Percentiles rank a stretch among this genome's conserved stretches.
These are phyloP conservation scores for Hirtodrosophila confusa DNA, from an alignment of 2,888 invertebrate species.

Conservation along the genomic window DNA sequence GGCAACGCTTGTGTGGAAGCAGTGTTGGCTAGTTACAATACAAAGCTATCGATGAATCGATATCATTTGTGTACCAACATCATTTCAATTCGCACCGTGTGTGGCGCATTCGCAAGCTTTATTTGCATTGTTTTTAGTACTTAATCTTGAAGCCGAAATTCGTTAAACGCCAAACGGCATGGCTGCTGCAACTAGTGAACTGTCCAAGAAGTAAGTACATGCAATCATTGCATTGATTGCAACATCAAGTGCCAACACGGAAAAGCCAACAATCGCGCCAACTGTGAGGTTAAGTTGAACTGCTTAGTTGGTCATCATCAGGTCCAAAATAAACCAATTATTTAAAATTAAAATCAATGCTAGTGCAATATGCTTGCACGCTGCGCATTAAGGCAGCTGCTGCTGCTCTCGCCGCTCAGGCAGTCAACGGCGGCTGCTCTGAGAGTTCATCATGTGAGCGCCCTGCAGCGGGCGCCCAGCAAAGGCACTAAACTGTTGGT, in stretches of 20 bases:
- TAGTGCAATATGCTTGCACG: conserved; percentile 34
- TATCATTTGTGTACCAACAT: conserved; percentile 17
- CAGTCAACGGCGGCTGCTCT: conserved; percentile 2
- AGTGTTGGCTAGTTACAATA: background rate
- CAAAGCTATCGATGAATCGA: conserved; percentile 43
- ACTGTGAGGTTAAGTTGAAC: conserved; percentile 55
- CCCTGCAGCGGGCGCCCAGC: conserved; percentile 62
- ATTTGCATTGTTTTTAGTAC: conserved; percentile 19
- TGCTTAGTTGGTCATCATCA: conserved; percentile 24
- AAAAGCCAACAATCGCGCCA: conserved; percentile 4
- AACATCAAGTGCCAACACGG: conserved; percentile 8
- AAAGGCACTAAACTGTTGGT: conserved; percentile 80
- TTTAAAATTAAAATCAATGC: background rate
- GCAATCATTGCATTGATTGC: background rate
- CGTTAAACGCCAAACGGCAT: conserved; percentile 52
- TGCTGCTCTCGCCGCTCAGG: conserved; percentile 15
- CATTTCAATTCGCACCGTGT: conserved; percentile 42
- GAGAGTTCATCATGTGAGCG: conserved; percentile 50
- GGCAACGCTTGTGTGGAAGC: conserved; percentile 19
- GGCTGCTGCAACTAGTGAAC: conserved; percentile 79
- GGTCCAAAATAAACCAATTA: conserved; percentile 7
- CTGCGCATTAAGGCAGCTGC: conserved; percentile 29
- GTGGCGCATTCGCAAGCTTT: conserved; percentile 45
- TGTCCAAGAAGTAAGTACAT: conserved; percentile 82
- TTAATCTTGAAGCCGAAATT: conserved; percentile 8